A percentile compares a stretch with the other conserved stretches of the same genome.
Evolutionary conservation across 2,113 vertebrate genomes (phyloP).

Genomic region (Genyomyrus donnyi): DNA sequence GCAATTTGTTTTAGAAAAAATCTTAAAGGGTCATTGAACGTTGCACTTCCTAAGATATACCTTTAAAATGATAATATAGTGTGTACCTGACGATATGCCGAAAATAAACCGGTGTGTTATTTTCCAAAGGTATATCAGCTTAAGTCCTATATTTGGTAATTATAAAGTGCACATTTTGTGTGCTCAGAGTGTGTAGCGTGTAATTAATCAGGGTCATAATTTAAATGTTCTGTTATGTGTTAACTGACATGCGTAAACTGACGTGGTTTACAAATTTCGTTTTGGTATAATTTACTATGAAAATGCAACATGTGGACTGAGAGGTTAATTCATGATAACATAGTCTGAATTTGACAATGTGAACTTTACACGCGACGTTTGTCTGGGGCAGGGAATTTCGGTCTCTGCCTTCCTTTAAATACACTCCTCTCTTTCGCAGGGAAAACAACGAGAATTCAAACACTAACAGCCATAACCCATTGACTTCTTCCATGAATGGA

Average conservation of each 20-base stretch:
- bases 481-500: constrained; percentile 92
- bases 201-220: not conserved
- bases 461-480: constrained; percentile 85
- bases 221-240: not conserved
- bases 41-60: not conserved
- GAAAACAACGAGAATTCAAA: constrained; percentile 98
- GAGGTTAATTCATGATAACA: not conserved
- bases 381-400: not conserved
- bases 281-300: not conserved
- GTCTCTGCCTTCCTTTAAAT: constrained; percentile 18
- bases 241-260: not conserved
- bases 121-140: not conserved
- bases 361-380: not conserved
- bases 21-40: not conserved
- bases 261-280: not conserved
- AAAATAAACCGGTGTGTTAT: not conserved
- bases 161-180: not conserved
- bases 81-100: not conserved
- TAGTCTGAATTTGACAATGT: not conserved
- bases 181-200: not conserved
- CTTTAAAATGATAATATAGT: not conserved
- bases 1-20: not conserved
- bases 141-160: not conserved
- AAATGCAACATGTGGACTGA: not conserved
- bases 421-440: constrained; percentile 58